phyloP scores from a whole-genome alignment of 2,888 invertebrate species.

The Lasioglossum figueresi region DNA sequence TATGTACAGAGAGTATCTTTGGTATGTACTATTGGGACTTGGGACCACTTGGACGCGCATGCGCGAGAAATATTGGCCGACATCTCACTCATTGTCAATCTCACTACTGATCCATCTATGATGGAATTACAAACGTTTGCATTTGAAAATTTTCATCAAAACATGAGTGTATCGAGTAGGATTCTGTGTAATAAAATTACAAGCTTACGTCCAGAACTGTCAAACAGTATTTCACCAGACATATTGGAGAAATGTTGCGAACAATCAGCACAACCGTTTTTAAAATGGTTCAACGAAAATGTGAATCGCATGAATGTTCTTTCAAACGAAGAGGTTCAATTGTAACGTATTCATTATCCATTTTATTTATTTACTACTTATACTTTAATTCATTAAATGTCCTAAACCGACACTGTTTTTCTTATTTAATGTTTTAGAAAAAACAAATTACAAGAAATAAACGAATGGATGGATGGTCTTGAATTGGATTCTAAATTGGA shows the following conservation, averaged over 20 bases:
- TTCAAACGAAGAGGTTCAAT: conserved; percentile 72
- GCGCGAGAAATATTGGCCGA: too few relatives aligned
- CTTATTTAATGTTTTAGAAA: conserved; percentile 64
- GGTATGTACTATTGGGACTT: too few relatives aligned
- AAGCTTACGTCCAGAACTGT: conserved; percentile 73
- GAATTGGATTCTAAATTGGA: conserved; percentile 75
- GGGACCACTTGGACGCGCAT: too few relatives aligned
- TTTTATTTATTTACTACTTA: not conserved
- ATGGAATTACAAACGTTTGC: not conserved
- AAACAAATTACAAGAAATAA: conserved; percentile 71
- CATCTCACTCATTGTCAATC: too few relatives aligned
- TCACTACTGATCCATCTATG: not conserved
- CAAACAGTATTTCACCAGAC: conserved; percentile 71
- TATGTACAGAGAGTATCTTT: too few relatives aligned
- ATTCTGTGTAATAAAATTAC: conserved; percentile 74
- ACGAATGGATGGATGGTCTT: conserved; percentile 73
- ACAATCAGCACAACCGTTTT: conserved; percentile 76
- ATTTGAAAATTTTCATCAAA: conserved; percentile 12
- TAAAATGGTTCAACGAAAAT: conserved; percentile 79
- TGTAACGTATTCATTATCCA: conserved; percentile 75
- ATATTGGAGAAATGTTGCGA: conserved; percentile 75
- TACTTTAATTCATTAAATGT: not conserved
- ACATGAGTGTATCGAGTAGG: conserved; percentile 69
- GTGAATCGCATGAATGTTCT: conserved; percentile 77
- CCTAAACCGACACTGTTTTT: not conserved